phyloP scores from a whole-genome alignment of 2,113 vertebrate species.

The Condylura cristata region DNA sequence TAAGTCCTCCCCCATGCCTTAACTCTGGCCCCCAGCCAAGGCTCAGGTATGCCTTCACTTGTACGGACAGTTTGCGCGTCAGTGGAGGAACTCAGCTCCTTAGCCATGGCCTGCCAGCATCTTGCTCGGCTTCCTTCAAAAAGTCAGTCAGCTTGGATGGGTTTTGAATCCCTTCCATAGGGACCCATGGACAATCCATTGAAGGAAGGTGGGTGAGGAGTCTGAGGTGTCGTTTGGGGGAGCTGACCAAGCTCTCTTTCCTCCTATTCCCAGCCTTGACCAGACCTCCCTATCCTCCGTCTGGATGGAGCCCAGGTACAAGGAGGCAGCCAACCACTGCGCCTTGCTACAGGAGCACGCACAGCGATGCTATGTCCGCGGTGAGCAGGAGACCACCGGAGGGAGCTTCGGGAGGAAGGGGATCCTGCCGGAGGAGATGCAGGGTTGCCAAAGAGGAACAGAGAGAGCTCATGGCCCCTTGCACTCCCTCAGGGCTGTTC shows the following conservation, averaged over 20 bases:
- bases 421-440: not conserved
- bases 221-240: not conserved
- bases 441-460: not conserved
- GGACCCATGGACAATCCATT: not conserved
- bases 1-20: not conserved
- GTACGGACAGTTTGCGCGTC: not conserved
- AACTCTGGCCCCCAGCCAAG: not conserved
- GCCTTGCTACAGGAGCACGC: constrained; percentile 96
- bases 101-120: not conserved
- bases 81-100: not conserved
- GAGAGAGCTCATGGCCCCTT: not conserved
- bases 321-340: constrained; percentile 94
- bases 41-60: not conserved
- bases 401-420: not conserved
- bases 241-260: not conserved
- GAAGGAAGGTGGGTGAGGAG: not conserved
- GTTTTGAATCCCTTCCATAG: not conserved
- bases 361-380: constrained; percentile 95
- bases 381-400: constrained; percentile 72
- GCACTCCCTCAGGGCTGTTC: constrained; percentile 89
- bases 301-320: constrained; percentile 94
- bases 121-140: not conserved
- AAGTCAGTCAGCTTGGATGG: not conserved
- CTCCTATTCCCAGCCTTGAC: constrained; percentile 88
- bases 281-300: constrained; percentile 88